phyloP scores from a whole-genome alignment of 2,888 invertebrate genomes.

The Nemapogon koenigi region DNA sequence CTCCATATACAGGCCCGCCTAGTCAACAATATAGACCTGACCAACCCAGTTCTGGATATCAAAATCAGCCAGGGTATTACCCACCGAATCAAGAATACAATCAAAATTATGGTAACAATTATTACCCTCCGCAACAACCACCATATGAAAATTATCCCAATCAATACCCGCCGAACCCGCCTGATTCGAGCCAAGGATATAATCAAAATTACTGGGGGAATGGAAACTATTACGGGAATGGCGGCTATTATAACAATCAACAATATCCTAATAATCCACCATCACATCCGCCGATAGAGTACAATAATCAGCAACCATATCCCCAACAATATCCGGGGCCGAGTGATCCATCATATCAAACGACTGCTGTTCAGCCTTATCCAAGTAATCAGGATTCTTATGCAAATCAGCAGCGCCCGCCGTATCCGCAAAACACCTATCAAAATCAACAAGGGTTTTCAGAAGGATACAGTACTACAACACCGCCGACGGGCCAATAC shows the following conservation, averaged over 20 bases:
- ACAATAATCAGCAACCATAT: constrained; percentile 34
- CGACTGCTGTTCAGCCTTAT: constrained; percentile 35
- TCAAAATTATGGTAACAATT: constrained; percentile 45
- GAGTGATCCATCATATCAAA: constrained; percentile 32
- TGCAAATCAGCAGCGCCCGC: constrained; percentile 34
- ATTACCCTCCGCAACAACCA: constrained; percentile 43
- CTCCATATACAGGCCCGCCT: constrained; percentile 38
- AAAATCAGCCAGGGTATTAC: constrained; percentile 42
- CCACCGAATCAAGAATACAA: constrained; percentile 57
- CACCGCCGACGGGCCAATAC: constrained; percentile 22
- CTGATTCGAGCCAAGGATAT: constrained; percentile 33
- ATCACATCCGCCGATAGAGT: constrained; percentile 32
- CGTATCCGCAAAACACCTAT: constrained; percentile 20
- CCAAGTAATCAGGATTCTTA: constrained; percentile 36
- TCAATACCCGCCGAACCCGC: constrained; percentile 37
- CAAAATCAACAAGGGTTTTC: constrained; percentile 22
- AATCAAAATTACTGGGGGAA: constrained; percentile 54
- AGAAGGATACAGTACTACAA: constrained; percentile 33
- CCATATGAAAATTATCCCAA: constrained; percentile 45
- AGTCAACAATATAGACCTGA: constrained; percentile 33
- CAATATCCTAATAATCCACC: constrained; percentile 42
- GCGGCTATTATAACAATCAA: constrained; percentile 47
- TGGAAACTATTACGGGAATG: constrained; percentile 43
- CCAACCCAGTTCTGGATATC: constrained; percentile 40
- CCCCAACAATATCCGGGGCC: constrained; percentile 36